phyloP scores from a whole-genome alignment of 2,113 vertebrate genomes.

The Cettia cetti region DNA sequence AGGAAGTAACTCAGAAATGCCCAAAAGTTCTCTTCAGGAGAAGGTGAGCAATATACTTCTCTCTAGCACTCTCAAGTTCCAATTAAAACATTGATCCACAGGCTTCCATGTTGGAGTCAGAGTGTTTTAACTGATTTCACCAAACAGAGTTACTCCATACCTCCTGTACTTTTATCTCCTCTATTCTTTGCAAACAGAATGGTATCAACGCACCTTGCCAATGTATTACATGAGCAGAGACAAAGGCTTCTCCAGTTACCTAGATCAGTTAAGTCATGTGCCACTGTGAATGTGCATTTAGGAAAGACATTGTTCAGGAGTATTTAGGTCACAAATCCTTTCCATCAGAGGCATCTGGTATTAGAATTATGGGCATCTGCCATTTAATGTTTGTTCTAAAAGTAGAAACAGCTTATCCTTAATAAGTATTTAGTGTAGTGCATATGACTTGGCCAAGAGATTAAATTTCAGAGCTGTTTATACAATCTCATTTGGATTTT shows the following conservation, averaged over 20 bases:
- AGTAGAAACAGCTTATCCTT: conserved; percentile 38
- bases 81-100: neutral
- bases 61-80: neutral
- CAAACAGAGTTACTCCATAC: neutral
- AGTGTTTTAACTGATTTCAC: neutral
- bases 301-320: conserved; percentile 13
- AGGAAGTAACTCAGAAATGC: neutral
- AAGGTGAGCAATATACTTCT: neutral
- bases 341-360: conserved; percentile 43
- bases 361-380: conserved; percentile 56
- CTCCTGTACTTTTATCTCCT: neutral
- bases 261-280: neutral
- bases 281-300: neutral
- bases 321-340: conserved; percentile 69
- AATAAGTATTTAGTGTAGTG: conserved; percentile 52
- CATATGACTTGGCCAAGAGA: conserved; percentile 18
- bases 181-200: neutral
- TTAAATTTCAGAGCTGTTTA: conserved; percentile 34
- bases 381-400: conserved; percentile 44
- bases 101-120: neutral
- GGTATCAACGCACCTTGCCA: neutral
- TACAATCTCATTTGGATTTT: neutral
- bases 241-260: neutral
- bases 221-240: neutral
- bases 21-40: neutral